phyloP scores from a whole-genome alignment of 2,888 invertebrate species.

The Phengaris arion region DNA sequence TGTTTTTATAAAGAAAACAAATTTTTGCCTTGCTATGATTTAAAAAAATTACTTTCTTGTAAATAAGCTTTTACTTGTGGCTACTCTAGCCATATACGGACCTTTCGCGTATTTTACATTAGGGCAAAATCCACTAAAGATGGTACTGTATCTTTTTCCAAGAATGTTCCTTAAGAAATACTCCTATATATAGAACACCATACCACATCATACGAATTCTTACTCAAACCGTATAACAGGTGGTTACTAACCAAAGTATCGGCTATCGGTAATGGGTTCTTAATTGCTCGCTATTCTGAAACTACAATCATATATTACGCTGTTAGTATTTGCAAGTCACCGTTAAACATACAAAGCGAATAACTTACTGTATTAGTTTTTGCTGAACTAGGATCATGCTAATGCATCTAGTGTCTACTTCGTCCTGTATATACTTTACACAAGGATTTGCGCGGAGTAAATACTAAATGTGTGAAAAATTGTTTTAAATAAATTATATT shows the following conservation, averaged over 20 bases:
- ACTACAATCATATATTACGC: slow-evolving; percentile 48
- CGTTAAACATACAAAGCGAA: slow-evolving; percentile 26
- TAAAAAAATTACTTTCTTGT: neutral
- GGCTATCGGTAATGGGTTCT: slow-evolving; percentile 63
- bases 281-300: slow-evolving; percentile 63
- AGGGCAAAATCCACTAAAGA: too few relatives aligned
- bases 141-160: too few relatives aligned
- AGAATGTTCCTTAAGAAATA: slow-evolving; percentile 40
- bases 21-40: neutral
- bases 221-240: slow-evolving; percentile 53
- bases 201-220: slow-evolving; percentile 48
- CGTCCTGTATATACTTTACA: too few relatives aligned
- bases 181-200: too few relatives aligned
- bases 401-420: too few relatives aligned
- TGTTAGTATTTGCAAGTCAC: slow-evolving; percentile 40
- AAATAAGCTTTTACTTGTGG: neutral
- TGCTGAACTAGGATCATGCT: neutral
- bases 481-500: too few relatives aligned
- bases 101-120: too few relatives aligned
- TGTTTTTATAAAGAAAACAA: neutral
- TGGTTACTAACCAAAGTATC: slow-evolving; percentile 46
- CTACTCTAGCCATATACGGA: too few relatives aligned
- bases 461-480: too few relatives aligned
- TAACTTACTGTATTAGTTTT: slow-evolving; percentile 4
- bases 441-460: too few relatives aligned